These are phyloP conservation scores for Myanophis thanlyinensis DNA, from an alignment of 2,113 vertebrate species.

Conservation along the genomic window DNA sequence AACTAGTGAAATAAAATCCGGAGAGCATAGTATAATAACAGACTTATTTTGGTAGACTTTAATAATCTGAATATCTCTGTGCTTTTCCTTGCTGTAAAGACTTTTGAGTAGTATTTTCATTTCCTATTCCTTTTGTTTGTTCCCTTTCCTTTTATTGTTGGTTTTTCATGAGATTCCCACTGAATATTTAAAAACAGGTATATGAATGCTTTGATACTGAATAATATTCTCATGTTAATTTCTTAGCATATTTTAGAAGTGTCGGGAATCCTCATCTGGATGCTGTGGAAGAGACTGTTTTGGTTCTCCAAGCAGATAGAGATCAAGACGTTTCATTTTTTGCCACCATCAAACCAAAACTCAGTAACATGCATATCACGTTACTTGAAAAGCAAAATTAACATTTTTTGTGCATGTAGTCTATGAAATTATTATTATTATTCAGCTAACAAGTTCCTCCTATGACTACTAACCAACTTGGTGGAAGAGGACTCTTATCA, in stretches of 20 bases:
- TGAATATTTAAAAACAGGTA: neutral
- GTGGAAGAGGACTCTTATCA: neutral
- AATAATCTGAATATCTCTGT: neutral
- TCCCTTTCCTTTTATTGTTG: neutral
- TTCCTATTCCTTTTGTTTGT: neutral
- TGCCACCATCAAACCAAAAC: constrained; percentile 79
- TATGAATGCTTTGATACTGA: neutral
- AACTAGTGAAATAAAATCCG: too few relatives aligned
- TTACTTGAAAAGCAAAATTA: constrained; percentile 53
- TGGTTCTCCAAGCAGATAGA: constrained; percentile 82
- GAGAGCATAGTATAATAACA: too few relatives aligned
- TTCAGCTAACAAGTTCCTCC: neutral
- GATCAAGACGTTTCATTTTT: constrained; percentile 89
- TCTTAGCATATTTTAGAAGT: constrained; percentile 85
- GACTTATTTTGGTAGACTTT: neutral
- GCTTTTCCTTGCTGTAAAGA: neutral
- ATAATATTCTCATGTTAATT: neutral
- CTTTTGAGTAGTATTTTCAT: neutral
- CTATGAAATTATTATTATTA: neutral
- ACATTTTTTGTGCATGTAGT: neutral
- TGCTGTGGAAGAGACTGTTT: constrained; percentile 81
- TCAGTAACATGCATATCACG: constrained; percentile 64
- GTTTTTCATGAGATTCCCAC: neutral
- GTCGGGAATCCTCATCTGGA: constrained; percentile 84
- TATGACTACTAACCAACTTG: neutral